Evolutionary conservation across 2,888 invertebrate genomes (phyloP), one percentile per base, ranked within the genome.

Genomic region (Microplitis deprimator): DNA sequence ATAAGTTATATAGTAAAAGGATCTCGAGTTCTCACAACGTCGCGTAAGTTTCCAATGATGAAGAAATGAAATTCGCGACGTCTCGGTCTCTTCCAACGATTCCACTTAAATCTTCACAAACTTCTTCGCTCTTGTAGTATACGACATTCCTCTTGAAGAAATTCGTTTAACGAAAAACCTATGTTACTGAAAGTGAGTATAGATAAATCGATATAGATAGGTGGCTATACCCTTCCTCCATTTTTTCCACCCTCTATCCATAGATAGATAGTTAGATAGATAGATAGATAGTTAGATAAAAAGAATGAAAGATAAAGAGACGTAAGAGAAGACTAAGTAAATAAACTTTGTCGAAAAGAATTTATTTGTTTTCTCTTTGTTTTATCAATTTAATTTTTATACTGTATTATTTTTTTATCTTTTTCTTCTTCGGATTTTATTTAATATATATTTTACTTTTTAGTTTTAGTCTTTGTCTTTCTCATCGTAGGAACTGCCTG

Each of bases 21-120:
- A 64, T 59, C 50, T 50, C 59, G 40, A 68, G 72, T 68, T 73
- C 69, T 77, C 72, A 60, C 59, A 68, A 68, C 59, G 68, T 73
- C 73, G 76, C 65, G 73, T 39, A 68, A 77, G 77, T 77, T 77
- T 77, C 73, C 73, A 73, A 77, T 73, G 77, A 69, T 68, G 76
- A 67, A 60, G 61, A 67, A 77, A 77, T 77, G 68, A 77, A 68
- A 73, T 72, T 77, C 62, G 73, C 62, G 41, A 72, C 62, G 72
- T 73, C 73, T 50, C 73, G 65, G 73, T 64, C 73, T 67, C 73
- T 29, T 38, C 20, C 62, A 72, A 73, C 73, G 59, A 73, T 13
- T 73, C 59, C 73, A 65, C 61, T 73, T 67, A 73, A 73, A 65
- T 73, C 73, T 73, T 65, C 50, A 20, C 41, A 65, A 73, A 73